A percentile compares a stretch with the other conserved stretches of the same genome.
phyloP scores from a whole-genome alignment of 2,888 invertebrate genomes.

The Pegoplata infirma region DNA sequence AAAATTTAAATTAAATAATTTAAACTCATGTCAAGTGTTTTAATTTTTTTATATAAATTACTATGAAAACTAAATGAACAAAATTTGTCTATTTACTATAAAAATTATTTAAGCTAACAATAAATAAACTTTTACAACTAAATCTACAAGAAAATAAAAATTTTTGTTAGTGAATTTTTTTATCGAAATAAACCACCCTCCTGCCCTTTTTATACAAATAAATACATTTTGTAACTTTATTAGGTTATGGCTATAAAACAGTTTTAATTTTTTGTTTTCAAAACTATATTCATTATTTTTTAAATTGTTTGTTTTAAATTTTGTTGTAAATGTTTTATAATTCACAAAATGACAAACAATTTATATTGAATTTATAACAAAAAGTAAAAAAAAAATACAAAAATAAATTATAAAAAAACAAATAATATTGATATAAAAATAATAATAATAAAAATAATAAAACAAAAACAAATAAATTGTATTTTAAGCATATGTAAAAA shows the following conservation, averaged over 20 bases:
- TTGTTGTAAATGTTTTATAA: neutral
- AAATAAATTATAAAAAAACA: neutral
- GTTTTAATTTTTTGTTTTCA: conserved; percentile 38
- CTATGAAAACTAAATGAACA: conserved; percentile 16
- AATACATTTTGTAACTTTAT: conserved; percentile 56
- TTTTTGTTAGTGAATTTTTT: neutral
- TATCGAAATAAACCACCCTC: conserved; percentile 24
- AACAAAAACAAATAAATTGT: neutral
- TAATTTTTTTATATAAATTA: conserved; percentile 25
- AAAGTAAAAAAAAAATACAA: too few relatives aligned
- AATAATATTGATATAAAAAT: neutral
- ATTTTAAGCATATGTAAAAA: neutral
- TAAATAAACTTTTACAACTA: conserved; percentile 47
- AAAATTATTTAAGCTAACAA: conserved; percentile 60
- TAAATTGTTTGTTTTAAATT: neutral
- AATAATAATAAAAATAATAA: neutral
- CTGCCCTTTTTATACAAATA: conserved; percentile 29
- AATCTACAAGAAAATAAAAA: neutral
- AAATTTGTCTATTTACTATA: conserved; percentile 27
- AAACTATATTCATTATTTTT: neutral
- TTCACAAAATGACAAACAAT: neutral
- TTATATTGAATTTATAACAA: neutral
- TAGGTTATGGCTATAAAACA: conserved; percentile 58
- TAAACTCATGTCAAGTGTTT: conserved; percentile 31
- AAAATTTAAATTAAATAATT: conserved; percentile 6